Conservation (phyloP, 2,888 invertebrate genomes). For the Syrista parreyssii region DNA sequence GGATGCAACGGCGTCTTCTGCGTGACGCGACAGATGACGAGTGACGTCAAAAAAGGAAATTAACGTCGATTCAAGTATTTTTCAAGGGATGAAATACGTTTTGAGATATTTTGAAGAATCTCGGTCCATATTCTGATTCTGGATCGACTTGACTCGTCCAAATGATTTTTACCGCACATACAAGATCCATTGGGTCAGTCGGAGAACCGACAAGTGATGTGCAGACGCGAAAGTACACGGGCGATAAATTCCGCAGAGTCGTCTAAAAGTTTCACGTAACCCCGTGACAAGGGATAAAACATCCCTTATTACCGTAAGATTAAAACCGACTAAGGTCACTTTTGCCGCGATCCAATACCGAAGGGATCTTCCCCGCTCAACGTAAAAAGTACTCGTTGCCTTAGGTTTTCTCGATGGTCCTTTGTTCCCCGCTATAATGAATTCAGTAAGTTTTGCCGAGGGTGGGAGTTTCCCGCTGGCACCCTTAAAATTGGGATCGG, state of each 20-base stretch:
- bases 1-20: conserved; percentile 24
- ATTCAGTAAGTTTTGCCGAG: conserved; percentile 64
- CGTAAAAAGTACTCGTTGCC: conserved; percentile 44
- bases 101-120: not conserved
- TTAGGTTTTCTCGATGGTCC: conserved; percentile 50
- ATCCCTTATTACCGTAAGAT: not conserved
- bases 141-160: not conserved
- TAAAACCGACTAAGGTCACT: not conserved
- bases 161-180: no score
- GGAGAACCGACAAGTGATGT: not conserved
- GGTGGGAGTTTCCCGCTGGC: conserved; percentile 63
- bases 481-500: conserved; percentile 61
- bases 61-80: not conserved
- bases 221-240: not conserved
- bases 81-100: not conserved
- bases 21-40: not conserved
- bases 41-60: not conserved
- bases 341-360: not conserved
- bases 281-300: not conserved
- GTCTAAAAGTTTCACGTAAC: not conserved
- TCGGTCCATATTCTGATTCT: not conserved
- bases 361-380: conserved; percentile 23
- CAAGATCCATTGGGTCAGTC: not conserved
- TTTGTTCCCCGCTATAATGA: conserved; percentile 61
- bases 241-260: not conserved